phyloP scores from a whole-genome alignment of 2,113 vertebrate species.

The Nothocercus nigrocapillus region DNA sequence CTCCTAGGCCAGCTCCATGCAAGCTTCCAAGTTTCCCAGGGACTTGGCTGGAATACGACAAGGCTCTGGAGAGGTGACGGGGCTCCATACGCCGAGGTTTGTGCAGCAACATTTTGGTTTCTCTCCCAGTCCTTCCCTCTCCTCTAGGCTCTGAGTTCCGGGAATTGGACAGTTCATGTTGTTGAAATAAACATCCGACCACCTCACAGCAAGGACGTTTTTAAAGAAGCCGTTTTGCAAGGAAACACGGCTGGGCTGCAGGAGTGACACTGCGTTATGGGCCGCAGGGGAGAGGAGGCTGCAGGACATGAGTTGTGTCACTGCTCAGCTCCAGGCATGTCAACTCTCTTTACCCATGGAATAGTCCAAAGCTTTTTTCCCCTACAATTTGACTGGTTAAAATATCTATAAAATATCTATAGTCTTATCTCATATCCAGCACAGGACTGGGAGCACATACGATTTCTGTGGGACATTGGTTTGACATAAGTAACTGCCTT shows the following conservation, averaged over 20 bases:
- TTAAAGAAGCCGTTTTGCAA: neutral
- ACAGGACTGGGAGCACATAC: no score
- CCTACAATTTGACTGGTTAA: neutral
- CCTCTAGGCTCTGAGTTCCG: neutral
- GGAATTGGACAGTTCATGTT: neutral
- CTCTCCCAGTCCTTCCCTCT: neutral
- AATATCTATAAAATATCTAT: neutral
- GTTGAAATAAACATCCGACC: neutral
- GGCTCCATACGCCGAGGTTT: neutral
- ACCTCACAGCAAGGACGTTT: neutral
- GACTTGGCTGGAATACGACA: neutral
- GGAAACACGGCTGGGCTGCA: neutral
- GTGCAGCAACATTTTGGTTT: neutral
- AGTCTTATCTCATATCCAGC: no score
- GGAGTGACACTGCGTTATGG: neutral
- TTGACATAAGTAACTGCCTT: neutral
- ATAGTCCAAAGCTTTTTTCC: neutral
- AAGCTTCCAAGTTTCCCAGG: neutral
- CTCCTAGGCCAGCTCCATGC: conserved; percentile 4
- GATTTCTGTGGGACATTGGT: no score
- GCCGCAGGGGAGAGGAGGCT: neutral
- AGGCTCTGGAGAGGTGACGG: neutral
- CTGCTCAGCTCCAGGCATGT: neutral
- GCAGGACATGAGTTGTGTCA: neutral
- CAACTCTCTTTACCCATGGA: no score